phyloP scores from a whole-genome alignment of 1,140 invertebrate genomes.

The Kradibia gibbosae region DNA sequence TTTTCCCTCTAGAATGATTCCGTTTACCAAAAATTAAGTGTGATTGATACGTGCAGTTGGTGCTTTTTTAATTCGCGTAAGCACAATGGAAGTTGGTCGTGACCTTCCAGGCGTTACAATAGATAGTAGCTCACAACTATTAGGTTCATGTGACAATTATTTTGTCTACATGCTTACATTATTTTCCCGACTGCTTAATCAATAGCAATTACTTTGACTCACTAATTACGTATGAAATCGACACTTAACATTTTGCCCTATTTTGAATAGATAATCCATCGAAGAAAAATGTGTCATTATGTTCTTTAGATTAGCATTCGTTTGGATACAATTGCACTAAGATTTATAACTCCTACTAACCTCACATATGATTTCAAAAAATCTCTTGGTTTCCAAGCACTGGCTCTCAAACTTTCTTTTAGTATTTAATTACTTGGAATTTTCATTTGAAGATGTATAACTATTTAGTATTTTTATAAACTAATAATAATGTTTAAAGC shows the following conservation, averaged over 20 bases:
- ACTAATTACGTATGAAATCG: not conserved
- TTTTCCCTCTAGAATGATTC: not conserved
- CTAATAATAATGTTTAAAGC: too few species aligned
- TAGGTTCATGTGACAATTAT: not conserved
- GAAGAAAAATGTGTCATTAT: not conserved
- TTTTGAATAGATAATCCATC: not conserved
- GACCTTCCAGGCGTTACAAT: not conserved
- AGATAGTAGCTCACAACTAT: not conserved
- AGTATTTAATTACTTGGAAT: too few species aligned
- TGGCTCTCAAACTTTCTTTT: too few species aligned
- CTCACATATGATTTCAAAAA: too few species aligned
- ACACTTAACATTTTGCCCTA: not conserved
- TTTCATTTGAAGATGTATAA: too few species aligned
- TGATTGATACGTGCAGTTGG: slow-evolving; percentile 16
- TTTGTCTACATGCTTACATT: not conserved
- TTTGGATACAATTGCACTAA: too few species aligned
- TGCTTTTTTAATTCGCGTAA: slow-evolving; percentile 12
- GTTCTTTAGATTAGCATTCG: too few species aligned
- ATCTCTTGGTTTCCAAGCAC: too few species aligned
- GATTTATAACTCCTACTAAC: too few species aligned
- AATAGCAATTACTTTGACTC: not conserved
- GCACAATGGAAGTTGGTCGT: not conserved
- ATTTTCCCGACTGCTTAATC: not conserved
- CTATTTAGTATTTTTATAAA: too few species aligned
- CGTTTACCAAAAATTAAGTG: not conserved